Conservation (phyloP, 2,888 invertebrate species). For the Hypselothyrea guttata region DNA sequence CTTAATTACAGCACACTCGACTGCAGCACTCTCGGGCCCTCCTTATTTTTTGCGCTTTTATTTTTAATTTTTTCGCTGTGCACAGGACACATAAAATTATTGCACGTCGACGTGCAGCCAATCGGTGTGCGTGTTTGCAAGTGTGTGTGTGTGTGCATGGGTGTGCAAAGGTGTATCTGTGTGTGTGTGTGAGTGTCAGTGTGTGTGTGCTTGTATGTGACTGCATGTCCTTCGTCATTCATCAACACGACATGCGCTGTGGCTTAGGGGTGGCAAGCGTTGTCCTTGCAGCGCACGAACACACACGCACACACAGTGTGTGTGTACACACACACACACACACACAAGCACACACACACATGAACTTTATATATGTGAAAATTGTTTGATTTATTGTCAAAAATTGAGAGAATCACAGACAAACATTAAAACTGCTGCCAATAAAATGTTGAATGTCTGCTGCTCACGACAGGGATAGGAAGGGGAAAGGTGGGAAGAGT, state of each 20-base stretch:
- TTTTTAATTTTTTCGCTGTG: conserved; percentile 13
- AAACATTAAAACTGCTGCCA: conserved; percentile 67
- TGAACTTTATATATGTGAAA: conserved; percentile 48
- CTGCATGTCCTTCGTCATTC: conserved; percentile 74
- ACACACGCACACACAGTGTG: conserved; percentile 36
- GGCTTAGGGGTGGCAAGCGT: conserved; percentile 66
- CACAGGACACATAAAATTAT: conserved; percentile 66
- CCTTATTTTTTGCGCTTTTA: conserved; percentile 7
- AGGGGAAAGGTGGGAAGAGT: too few relatives aligned
- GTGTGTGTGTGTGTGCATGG: conserved; percentile 1
- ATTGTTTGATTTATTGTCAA: conserved; percentile 76
- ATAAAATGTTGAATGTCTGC: conserved; percentile 58
- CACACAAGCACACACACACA: conserved; percentile 23
- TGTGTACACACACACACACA: conserved; percentile 37
- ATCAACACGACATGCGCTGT: conserved; percentile 64
- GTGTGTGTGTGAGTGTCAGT: conserved; percentile 2
- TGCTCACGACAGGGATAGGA: conserved; percentile 17
- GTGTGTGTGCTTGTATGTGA: conserved; percentile 22
- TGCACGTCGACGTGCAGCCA: conserved; percentile 74
- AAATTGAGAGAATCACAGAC: conserved; percentile 57
- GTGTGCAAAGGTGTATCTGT: conserved; percentile 7
- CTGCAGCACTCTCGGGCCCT: conserved; percentile 1
- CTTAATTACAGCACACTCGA: too few relatives aligned
- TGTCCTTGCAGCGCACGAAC: conserved; percentile 27
- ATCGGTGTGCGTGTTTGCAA: conserved; percentile 59